phyloP scores from a whole-genome alignment of 2,888 invertebrate genomes.

The Nycteola revayana region DNA sequence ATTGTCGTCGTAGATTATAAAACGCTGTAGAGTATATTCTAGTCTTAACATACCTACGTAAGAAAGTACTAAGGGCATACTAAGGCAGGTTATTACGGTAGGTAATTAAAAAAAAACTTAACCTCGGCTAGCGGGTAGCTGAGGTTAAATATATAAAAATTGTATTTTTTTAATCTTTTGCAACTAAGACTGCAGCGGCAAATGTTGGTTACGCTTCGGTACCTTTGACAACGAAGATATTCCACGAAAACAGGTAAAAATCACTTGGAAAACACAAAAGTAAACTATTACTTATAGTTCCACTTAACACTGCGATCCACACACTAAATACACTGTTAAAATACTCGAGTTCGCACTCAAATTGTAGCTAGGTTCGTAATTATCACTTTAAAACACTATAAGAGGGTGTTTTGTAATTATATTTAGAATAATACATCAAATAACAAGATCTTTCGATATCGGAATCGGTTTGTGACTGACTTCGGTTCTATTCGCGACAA shows the following conservation, averaged over 20 bases:
- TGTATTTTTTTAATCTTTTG: too few relatives aligned
- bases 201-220: conserved; percentile 50
- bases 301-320: conserved; percentile 28
- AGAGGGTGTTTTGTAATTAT: conserved; percentile 42
- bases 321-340: conserved; percentile 38
- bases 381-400: conserved; percentile 25
- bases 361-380: conserved; percentile 23
- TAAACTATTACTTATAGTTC: conserved; percentile 38
- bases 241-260: conserved; percentile 57
- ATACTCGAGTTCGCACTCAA: conserved; percentile 28
- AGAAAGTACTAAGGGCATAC: conserved; percentile 3
- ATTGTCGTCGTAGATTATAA: conserved; percentile 4
- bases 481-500: conserved; percentile 46
- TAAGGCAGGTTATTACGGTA: conserved; percentile 7
- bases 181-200: conserved; percentile 51
- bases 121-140: conserved; percentile 20
- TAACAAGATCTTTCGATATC: conserved; percentile 56
- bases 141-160: conserved; percentile 4
- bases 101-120: conserved; percentile 1
- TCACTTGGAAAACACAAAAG: conserved; percentile 48
- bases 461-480: conserved; percentile 68
- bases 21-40: not conserved
- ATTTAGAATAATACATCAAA: conserved; percentile 45
- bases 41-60: not conserved
- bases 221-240: conserved; percentile 56